These are phyloP conservation scores for Biston stratarius DNA, from an alignment of 2,888 invertebrate genomes.

Conservation along the genomic window DNA sequence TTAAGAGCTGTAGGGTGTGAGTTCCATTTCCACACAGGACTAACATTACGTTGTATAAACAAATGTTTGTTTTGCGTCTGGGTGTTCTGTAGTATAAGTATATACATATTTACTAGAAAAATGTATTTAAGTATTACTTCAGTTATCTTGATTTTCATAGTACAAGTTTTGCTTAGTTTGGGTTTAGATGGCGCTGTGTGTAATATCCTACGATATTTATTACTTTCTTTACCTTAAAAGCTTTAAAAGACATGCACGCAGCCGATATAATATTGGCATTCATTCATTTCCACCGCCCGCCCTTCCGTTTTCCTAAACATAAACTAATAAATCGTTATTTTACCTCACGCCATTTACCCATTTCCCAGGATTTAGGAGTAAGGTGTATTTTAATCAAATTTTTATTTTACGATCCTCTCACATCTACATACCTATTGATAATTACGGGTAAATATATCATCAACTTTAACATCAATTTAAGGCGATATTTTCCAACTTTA, in stretches of 20 bases:
- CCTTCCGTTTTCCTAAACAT: constrained; percentile 47
- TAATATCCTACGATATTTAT: too few species aligned
- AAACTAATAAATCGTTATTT: constrained; percentile 53
- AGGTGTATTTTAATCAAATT: constrained; percentile 16
- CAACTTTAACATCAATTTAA: background rate
- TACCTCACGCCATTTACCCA: constrained; percentile 51
- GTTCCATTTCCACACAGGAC: too few species aligned
- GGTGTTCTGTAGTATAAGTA: too few species aligned
- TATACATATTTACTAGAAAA: too few species aligned
- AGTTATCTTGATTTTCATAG: too few species aligned
- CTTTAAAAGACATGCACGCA: background rate
- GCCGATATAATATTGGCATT: constrained; percentile 52
- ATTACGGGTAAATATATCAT: too few species aligned
- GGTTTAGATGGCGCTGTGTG: too few species aligned
- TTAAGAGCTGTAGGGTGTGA: too few species aligned
- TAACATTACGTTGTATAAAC: too few species aligned
- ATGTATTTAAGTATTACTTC: too few species aligned
- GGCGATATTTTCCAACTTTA: background rate
- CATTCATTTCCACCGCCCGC: constrained; percentile 49
- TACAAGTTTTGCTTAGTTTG: too few species aligned
- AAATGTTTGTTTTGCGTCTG: too few species aligned
- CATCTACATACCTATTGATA: background rate
- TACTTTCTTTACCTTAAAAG: background rate
- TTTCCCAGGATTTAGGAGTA: constrained; percentile 40
- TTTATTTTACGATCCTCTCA: constrained; percentile 4